Evolutionary conservation across 2,888 invertebrate genomes (phyloP).

Genomic region (Lycaena phlaeas): DNA sequence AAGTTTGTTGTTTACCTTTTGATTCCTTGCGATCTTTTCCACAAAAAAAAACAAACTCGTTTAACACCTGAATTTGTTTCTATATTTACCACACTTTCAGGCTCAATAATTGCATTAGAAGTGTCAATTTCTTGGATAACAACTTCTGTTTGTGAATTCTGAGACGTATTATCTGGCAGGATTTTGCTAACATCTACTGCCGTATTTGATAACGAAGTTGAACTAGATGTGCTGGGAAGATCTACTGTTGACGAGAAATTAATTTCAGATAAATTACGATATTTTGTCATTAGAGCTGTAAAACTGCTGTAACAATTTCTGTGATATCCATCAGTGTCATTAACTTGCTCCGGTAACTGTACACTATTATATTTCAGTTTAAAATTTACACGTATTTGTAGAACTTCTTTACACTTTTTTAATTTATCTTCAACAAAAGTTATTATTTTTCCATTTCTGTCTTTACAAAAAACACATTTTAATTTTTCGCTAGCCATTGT

Average conservation of each 20-base stretch:
- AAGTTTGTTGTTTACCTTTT: slow-evolving; percentile 11
- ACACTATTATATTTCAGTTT: slow-evolving; percentile 12
- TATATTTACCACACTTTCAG: slow-evolving; percentile 3
- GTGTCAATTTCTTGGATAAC: slow-evolving; percentile 8
- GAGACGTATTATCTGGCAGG: slow-evolving; percentile 2
- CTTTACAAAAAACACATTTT: slow-evolving; percentile 14
- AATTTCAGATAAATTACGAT: slow-evolving; percentile 10
- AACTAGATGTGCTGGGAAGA: slow-evolving; percentile 3
- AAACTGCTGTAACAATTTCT: slow-evolving; percentile 17
- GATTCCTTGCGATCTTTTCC: slow-evolving; percentile 10
- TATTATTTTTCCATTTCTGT: slow-evolving; percentile 11
- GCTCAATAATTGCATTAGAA: slow-evolving; percentile 6
- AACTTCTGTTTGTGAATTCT: slow-evolving; percentile 1
- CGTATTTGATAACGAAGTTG: slow-evolving; percentile 1
- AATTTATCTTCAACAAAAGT: slow-evolving; percentile 13
- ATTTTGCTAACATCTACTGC: slow-evolving; percentile 3
- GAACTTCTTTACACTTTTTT: slow-evolving; percentile 14
- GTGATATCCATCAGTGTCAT: slow-evolving; percentile 16
- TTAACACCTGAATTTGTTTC: slow-evolving; percentile 4
- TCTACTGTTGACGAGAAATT: slow-evolving; percentile 5
- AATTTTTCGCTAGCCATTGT: slow-evolving; percentile 14
- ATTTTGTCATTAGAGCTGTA: slow-evolving; percentile 17
- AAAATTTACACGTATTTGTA: slow-evolving; percentile 13
- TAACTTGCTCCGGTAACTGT: slow-evolving; percentile 10
- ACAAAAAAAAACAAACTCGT: slow-evolving; percentile 8